phyloP scores from a whole-genome alignment of 2,797 vertebrate species.

The Brachyalestes nurse region DNA sequence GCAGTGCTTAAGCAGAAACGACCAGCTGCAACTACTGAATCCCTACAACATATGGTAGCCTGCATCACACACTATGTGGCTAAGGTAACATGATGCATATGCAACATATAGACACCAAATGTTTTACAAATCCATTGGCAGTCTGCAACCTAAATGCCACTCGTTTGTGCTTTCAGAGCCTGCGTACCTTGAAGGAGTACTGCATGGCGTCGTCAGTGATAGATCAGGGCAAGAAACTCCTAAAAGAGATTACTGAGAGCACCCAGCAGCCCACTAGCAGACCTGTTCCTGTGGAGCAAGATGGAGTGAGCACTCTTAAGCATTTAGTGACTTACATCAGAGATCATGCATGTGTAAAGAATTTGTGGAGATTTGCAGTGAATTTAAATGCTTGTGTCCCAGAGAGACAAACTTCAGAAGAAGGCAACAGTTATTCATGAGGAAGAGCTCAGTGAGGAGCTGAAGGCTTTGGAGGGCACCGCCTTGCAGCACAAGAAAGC shows the following conservation, averaged over 20 bases:
- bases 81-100: constrained; percentile 78
- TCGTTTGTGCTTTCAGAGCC: constrained; percentile 72
- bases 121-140: neutral
- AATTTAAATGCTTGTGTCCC: constrained; percentile 39
- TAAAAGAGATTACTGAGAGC: constrained; percentile 74
- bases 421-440: constrained; percentile 38
- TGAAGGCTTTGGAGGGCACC: constrained; percentile 77
- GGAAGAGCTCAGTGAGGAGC: constrained; percentile 77
- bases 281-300: constrained; percentile 16
- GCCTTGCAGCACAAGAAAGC: constrained; percentile 75
- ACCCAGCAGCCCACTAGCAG: constrained; percentile 55
- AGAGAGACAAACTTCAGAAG: constrained; percentile 59
- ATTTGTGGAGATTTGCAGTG: neutral
- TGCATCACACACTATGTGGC: constrained; percentile 87
- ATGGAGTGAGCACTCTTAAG: constrained; percentile 60
- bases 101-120: neutral
- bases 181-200: constrained; percentile 80
- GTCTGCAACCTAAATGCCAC: neutral
- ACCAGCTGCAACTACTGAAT: constrained; percentile 72
- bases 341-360: neutral
- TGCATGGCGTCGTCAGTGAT: constrained; percentile 80
- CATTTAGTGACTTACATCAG: neutral
- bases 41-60: constrained; percentile 89
- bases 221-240: constrained; percentile 83
- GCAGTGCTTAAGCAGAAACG: constrained; percentile 75